Percentiles rank a stretch among this genome's conserved stretches.
Evolutionary conservation across 2,113 vertebrate genomes (phyloP).

Genomic region (Albula goreensis): DNA sequence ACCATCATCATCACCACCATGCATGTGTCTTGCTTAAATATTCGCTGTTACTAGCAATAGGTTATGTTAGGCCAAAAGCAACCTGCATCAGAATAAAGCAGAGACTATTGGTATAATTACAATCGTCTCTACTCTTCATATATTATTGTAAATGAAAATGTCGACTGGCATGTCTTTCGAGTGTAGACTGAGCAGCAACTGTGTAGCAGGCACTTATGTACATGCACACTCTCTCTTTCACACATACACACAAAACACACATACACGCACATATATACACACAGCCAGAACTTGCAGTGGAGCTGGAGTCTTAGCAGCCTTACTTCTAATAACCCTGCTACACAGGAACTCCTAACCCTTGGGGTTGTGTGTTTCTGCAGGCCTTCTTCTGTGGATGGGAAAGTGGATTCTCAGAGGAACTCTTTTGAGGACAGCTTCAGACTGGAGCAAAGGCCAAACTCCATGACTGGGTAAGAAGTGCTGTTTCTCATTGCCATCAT

Average conservation of each 20-base stretch:
- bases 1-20: no score
- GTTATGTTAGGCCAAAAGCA: background rate
- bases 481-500: background rate
- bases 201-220: background rate
- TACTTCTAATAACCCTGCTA: background rate
- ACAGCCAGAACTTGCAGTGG: conserved; percentile 66
- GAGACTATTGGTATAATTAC: background rate
- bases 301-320: background rate
- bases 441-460: conserved; percentile 75
- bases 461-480: conserved; percentile 71
- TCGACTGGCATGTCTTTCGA: background rate
- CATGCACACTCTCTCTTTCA: no score
- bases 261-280: no score
- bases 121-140: background rate
- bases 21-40: no score
- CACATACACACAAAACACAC: no score
- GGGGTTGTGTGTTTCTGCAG: conserved; percentile 36
- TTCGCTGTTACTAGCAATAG: background rate
- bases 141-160: background rate
- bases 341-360: no score
- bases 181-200: background rate
- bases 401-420: conserved; percentile 73
- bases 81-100: background rate
- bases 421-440: conserved; percentile 77
- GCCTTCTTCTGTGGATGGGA: conserved; percentile 60